A percentile compares a stretch with the other conserved stretches of the same genome.
phyloP scores from a whole-genome alignment of 2,888 invertebrate genomes.

The Limenitis camilla region DNA sequence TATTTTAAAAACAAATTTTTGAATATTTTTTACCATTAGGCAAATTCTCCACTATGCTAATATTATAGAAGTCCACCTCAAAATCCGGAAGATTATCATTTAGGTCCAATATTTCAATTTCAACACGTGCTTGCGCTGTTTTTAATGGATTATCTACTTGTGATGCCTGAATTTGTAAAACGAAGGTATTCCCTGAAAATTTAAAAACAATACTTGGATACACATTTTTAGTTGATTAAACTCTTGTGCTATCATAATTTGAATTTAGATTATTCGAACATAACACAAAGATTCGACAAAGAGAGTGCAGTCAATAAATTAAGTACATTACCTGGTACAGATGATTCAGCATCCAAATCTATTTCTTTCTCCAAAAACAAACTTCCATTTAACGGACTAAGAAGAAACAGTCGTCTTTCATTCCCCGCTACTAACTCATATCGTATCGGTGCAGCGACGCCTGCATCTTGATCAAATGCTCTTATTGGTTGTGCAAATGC shows the following conservation, averaged over 20 bases:
- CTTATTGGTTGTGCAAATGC: conserved; percentile 81
- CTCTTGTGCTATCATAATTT: no score
- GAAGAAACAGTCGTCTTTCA: conserved; percentile 82
- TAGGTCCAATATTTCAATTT: conserved; percentile 82
- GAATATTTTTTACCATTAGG: conserved; percentile 78
- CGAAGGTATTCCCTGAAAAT: conserved; percentile 78
- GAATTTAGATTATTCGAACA: background rate
- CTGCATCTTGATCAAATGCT: conserved; percentile 86
- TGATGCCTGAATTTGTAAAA: conserved; percentile 84
- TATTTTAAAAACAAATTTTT: no score
- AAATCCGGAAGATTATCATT: conserved; percentile 92
- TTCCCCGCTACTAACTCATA: conserved; percentile 89
- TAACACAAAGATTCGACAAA: background rate
- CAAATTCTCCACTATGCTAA: conserved; percentile 92
- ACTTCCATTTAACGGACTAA: conserved; percentile 83
- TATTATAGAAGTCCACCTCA: conserved; percentile 91
- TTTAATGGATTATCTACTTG: conserved; percentile 86
- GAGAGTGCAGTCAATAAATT: background rate
- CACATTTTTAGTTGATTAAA: background rate
- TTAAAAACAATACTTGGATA: background rate
- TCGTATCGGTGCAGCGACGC: conserved; percentile 81
- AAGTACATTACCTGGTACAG: conserved; percentile 72
- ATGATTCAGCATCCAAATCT: conserved; percentile 83
- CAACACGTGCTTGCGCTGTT: conserved; percentile 81
- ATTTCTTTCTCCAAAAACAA: conserved; percentile 86